Conservation (phyloP, 2,888 invertebrate genomes). For the Diarsia brunnea region DNA sequence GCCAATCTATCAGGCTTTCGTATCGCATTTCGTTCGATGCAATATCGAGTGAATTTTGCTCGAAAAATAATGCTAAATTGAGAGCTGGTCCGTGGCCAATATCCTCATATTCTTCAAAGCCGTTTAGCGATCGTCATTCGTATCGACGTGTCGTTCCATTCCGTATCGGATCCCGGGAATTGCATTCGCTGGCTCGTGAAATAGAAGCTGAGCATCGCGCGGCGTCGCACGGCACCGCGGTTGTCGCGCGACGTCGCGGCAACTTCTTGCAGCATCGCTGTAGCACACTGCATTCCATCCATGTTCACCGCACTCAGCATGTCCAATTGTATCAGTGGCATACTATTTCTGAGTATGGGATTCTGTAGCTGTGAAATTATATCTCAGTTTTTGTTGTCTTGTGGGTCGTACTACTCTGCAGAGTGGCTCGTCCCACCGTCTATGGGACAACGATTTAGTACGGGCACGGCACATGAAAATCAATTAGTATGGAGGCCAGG, state of each 20-base stretch:
- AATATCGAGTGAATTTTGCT: conserved; percentile 20
- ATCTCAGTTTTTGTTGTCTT: background rate
- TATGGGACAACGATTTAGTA: background rate
- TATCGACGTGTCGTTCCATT: conserved; percentile 55
- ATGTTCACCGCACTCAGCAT: conserved; percentile 27
- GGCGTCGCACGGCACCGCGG: conserved; percentile 20
- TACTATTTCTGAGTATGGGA: background rate
- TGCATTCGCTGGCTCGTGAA: conserved; percentile 74
- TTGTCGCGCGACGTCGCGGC: conserved; percentile 3
- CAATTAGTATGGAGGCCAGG: background rate
- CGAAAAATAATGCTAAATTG: conserved; percentile 41
- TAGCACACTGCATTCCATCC: conserved; percentile 39
- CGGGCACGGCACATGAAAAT: background rate
- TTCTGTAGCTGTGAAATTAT: background rate
- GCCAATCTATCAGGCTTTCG: background rate
- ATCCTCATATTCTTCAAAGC: conserved; percentile 60
- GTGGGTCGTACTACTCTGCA: background rate
- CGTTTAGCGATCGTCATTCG: conserved; percentile 59
- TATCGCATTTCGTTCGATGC: conserved; percentile 1
- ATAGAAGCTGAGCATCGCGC: conserved; percentile 62
- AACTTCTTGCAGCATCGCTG: conserved; percentile 26
- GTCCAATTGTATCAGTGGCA: conserved; percentile 4
- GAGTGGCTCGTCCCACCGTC: too few relatives aligned
- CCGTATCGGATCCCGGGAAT: conserved; percentile 66
- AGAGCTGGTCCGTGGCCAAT: conserved; percentile 40